Conservation (phyloP, 92 coral and sea anemone genomes). For the Siderastrea radians region DNA sequence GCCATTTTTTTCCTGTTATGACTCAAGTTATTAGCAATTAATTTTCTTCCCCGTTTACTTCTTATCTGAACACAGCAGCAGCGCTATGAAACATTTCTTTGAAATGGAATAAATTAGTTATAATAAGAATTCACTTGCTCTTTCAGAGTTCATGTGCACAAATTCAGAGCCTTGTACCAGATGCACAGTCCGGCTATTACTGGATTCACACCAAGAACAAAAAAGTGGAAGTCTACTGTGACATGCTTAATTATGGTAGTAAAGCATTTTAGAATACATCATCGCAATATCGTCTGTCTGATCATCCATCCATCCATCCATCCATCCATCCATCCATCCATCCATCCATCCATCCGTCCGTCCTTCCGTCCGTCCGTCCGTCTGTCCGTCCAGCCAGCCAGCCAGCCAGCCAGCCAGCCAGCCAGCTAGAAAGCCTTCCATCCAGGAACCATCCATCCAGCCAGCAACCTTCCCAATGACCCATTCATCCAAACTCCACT, state of each 20-base stretch:
- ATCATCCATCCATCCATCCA: background rate
- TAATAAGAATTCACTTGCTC: background rate
- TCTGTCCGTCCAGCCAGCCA: too few species aligned
- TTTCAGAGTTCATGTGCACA: slow-evolving; percentile 18
- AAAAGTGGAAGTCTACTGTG: slow-evolving; percentile 4
- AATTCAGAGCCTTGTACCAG: background rate
- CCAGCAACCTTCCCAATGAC: background rate
- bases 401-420: too few species aligned
- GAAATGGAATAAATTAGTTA: too few species aligned
- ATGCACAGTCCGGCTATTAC: slow-evolving; percentile 4
- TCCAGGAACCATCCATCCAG: too few species aligned
- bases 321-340: background rate
- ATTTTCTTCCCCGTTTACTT: too few species aligned
- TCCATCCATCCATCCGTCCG: background rate
- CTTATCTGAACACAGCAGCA: too few species aligned
- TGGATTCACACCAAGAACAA: background rate
- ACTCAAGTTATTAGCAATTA: too few species aligned
- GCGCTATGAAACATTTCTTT: too few species aligned
- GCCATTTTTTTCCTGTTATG: too few species aligned
- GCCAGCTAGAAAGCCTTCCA: too few species aligned
- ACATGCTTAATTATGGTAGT: slow-evolving; percentile 27
- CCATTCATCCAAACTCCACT: background rate
- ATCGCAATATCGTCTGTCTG: background rate
- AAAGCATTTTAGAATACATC: background rate
- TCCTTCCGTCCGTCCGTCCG: too few species aligned